These are phyloP conservation scores for Papilio protenor DNA, from an alignment of 2,888 invertebrate species.

Conservation along the genomic window DNA sequence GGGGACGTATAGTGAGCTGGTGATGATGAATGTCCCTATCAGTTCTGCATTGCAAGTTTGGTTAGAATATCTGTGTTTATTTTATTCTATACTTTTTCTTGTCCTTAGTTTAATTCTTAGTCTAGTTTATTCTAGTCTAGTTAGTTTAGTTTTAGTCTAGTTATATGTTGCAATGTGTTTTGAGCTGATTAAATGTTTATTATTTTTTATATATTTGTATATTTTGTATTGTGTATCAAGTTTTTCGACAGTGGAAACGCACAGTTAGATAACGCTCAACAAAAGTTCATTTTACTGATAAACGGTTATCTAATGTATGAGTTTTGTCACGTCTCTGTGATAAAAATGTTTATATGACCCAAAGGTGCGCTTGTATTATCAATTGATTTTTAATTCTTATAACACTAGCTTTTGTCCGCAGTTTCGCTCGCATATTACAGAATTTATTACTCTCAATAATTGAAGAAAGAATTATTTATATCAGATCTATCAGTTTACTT, in stretches of 20 bases:
- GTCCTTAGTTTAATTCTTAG: too few species aligned
- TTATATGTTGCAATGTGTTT: background rate
- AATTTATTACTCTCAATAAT: background rate
- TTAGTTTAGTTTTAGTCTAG: too few species aligned
- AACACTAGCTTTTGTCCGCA: background rate
- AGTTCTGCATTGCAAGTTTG: too few species aligned
- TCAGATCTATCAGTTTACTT: too few species aligned
- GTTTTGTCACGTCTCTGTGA: constrained; percentile 4
- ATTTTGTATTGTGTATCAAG: background rate
- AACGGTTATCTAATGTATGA: background rate
- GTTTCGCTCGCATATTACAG: background rate
- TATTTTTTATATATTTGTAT: background rate
- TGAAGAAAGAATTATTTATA: too few species aligned
- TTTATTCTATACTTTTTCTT: too few species aligned
- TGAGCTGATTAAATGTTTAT: background rate
- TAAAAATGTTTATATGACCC: constrained; percentile 7
- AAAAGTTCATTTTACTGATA: background rate
- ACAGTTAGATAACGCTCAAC: background rate
- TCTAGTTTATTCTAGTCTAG: too few species aligned
- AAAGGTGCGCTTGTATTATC: background rate
- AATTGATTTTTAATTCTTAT: background rate
- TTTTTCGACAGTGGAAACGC: background rate
- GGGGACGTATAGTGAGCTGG: too few species aligned
- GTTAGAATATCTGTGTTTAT: too few species aligned
- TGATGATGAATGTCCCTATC: too few species aligned